Conservation (phyloP, 2,113 vertebrate genomes). For the Beaufortia kweichowensis region DNA sequence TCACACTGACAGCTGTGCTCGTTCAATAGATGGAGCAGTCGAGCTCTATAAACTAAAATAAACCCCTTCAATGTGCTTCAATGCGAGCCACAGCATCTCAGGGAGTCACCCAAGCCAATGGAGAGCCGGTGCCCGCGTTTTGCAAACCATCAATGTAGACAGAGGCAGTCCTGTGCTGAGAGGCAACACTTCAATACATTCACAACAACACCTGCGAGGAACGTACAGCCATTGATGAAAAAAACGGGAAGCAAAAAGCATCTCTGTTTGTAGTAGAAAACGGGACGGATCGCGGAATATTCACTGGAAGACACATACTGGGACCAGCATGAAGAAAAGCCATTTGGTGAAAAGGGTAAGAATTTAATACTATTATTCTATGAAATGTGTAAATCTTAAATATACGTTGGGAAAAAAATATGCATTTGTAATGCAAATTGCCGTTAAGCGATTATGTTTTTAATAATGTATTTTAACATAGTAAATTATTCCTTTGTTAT, state of each 20-base stretch:
- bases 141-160: constrained; percentile 36
- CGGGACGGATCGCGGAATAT: constrained; percentile 14
- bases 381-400: neutral
- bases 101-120: constrained; percentile 48
- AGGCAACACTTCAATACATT: constrained; percentile 8
- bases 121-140: constrained; percentile 48
- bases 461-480: neutral
- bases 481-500: constrained; percentile 36
- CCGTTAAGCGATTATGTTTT: no score
- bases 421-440: no score
- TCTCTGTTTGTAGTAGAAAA: neutral
- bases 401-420: neutral
- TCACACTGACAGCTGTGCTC: constrained; percentile 56
- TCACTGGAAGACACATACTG: constrained; percentile 1
- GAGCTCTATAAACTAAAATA: constrained; percentile 57
- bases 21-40: constrained; percentile 74
- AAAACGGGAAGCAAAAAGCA: neutral
- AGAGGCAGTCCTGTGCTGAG: constrained; percentile 17
- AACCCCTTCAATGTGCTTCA: constrained; percentile 27
- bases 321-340: constrained; percentile 83
- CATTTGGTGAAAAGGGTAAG: constrained; percentile 82
- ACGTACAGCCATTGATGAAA: neutral
- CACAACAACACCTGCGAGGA: neutral
- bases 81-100: constrained; percentile 41
- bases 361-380: neutral